Base-by-base conservation (phyloP, 2,113 vertebrate genomes). In the Urocynchramus pylzowi region DNA sequence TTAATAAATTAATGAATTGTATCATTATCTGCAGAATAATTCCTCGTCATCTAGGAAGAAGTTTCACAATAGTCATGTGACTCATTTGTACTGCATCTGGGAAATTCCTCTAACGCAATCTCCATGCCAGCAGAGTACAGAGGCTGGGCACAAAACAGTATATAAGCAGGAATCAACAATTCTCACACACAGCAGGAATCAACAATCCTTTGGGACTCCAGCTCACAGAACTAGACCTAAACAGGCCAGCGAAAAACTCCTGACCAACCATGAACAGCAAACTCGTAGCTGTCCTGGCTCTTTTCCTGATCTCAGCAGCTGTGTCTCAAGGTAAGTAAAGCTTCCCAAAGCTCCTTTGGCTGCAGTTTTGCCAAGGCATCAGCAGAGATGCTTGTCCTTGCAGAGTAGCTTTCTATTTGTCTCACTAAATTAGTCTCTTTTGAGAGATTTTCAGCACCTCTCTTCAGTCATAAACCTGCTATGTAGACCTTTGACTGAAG, bases 321-420 rank as follows among this genome's bases (percentile, higher is more conserved):
- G 8, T 98, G 35, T 95, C 97, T 64, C 97, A 98, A 97, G 99
- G 99, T 99, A 97, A 97, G 97, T 1, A 7, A 52, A 84, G 21
- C 37, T 64, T 84, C 53, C 75, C 39, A 1, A 33, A n/a, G 6
- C 20, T 56, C 13, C 18, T 6, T 3, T 0, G 49, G 26, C 69
- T 78, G 39, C 3, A 53, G 47, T 13, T 9, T 11, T 60, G 27
- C 8, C 6, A 2, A 9, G 37, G 37, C 56, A 44, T 10, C 47
- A 45, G 6, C 50, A 1, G 2, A 49, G 54, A 8, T 20, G 28
- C 23, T 18, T 31, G 24, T 49, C 35, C 56, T 30, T 53, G 69
- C 54, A 83, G 42, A 50, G 31, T 5, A 63, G 33, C 44, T 84
- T 80, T 57, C 1, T 18, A 13, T 33, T 78, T 31, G 14, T 27